Conservation (phyloP, 2,797 vertebrate species). For the Odontamblyopus rebecca region DNA sequence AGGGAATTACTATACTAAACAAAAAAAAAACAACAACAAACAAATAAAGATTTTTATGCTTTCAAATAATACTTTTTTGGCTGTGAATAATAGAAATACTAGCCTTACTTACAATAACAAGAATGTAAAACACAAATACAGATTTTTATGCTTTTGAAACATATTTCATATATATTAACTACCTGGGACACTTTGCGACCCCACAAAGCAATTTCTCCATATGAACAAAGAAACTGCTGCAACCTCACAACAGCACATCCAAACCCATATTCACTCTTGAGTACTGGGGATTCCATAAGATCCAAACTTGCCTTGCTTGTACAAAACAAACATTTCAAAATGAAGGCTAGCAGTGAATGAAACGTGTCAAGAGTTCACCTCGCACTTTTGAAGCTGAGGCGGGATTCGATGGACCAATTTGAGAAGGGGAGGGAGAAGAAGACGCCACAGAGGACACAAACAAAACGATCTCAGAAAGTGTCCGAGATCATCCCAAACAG, state of each 20-base stretch:
- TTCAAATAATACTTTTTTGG: too few species aligned
- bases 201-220: neutral
- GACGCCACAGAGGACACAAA: too few species aligned
- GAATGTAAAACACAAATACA: neutral
- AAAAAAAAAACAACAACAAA: too few species aligned
- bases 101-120: neutral
- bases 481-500: too few species aligned
- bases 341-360: neutral
- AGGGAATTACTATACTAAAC: too few species aligned
- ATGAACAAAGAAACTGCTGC: slow-evolving; percentile 6
- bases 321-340: neutral
- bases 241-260: neutral
- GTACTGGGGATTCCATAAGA: neutral
- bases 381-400: too few species aligned
- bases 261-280: neutral
- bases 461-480: too few species aligned
- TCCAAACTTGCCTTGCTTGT: neutral
- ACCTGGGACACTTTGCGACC: neutral
- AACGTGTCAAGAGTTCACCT: neutral
- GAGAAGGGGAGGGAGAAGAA: too few species aligned
- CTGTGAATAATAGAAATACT: too few species aligned
- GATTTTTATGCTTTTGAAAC: neutral
- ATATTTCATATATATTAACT: neutral
- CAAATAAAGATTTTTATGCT: too few species aligned
- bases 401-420: too few species aligned